phyloP scores from a whole-genome alignment of 1,140 invertebrate species.

The Bombus confusus region DNA sequence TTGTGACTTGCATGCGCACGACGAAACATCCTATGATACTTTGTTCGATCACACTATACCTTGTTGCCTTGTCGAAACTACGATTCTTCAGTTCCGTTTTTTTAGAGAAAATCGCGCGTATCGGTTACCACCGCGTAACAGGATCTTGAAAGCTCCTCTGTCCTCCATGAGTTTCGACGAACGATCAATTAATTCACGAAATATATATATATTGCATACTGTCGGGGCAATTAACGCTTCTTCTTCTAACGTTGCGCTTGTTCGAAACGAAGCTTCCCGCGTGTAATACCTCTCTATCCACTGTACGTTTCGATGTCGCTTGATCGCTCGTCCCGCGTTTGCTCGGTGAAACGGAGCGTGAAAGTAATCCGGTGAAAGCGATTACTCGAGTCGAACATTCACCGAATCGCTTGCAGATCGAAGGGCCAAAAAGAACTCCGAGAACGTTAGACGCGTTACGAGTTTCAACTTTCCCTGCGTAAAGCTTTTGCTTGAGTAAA shows the following conservation, averaged over 20 bases:
- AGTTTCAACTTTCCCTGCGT: not conserved
- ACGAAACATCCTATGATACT: conserved; percentile 14
- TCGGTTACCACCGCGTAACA: no score
- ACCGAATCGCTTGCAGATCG: conserved; percentile 22
- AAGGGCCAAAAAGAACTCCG: not conserved
- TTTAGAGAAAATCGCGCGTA: no score
- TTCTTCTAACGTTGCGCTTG: conserved; percentile 3
- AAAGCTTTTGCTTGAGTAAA: conserved; percentile 34
- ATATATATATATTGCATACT: not conserved
- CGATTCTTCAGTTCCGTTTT: not conserved
- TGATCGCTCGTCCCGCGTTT: conserved; percentile 10
- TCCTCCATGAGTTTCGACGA: no score
- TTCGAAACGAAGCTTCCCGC: not conserved
- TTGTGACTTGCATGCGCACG: conserved; percentile 13
- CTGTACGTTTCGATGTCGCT: conserved; percentile 12
- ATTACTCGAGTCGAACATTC: conserved; percentile 8
- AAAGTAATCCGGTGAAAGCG: not conserved
- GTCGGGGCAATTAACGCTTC: conserved; percentile 8
- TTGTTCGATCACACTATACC: conserved; percentile 26
- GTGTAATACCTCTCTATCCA: not conserved
- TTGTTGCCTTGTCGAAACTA: conserved; percentile 18
- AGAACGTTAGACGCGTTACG: not conserved
- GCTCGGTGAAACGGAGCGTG: not conserved
- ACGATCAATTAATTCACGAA: no score
- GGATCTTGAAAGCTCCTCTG: no score